A percentile compares a stretch with the other conserved stretches of the same genome.
Conservation (phyloP, 2,113 vertebrate species). For the Trochalopteron elliotii region DNA sequence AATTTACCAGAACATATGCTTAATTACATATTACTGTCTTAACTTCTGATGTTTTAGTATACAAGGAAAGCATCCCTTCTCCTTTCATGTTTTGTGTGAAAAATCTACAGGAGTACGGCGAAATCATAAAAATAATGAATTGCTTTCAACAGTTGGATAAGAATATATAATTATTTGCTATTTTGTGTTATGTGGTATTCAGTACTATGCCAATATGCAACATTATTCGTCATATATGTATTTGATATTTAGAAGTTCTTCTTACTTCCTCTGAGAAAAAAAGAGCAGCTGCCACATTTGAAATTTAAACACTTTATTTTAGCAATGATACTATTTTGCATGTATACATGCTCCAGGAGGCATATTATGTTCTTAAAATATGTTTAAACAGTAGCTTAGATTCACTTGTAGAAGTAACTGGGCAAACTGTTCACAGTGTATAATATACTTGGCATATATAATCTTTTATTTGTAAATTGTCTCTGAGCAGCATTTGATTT, state of each 20-base stretch:
- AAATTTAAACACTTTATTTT: conserved; percentile 10
- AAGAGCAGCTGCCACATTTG: neutral
- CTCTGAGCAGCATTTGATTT: neutral
- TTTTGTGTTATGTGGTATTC: neutral
- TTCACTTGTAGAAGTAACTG: neutral
- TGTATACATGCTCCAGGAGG: neutral
- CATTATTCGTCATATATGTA: neutral
- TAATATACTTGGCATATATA: neutral
- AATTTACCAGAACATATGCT: neutral
- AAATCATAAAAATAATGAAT: neutral
- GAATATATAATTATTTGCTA: neutral
- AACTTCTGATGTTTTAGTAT: neutral
- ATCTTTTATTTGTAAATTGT: neutral
- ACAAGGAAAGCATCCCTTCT: neutral
- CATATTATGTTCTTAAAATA: neutral
- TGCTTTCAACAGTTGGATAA: neutral
- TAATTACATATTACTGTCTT: neutral
- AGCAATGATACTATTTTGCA: neutral
- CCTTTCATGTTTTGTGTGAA: neutral
- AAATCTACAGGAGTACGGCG: neutral
- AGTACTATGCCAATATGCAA: neutral
- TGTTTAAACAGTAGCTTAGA: neutral
- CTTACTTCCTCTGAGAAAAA: neutral
- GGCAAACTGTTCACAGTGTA: neutral
- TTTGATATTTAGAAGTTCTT: neutral